Conservation (phyloP, 1,140 invertebrate genomes). For the Tenebrio molitor region DNA sequence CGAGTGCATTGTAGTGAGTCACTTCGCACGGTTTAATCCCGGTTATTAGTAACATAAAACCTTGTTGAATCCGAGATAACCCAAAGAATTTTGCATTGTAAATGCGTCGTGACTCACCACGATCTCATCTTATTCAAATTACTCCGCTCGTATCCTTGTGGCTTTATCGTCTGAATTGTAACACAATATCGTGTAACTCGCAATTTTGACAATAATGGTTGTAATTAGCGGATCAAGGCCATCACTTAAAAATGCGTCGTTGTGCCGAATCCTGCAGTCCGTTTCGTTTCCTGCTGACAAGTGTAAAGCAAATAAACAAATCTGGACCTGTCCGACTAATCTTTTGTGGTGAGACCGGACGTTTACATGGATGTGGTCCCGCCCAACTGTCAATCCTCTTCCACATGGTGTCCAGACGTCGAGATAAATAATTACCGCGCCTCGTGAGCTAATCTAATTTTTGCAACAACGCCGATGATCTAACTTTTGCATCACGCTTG, state of each 20-base stretch:
- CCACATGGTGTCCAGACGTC: slow-evolving; percentile 13
- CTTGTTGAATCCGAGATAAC: slow-evolving; percentile 20
- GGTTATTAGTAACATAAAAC: slow-evolving; percentile 30
- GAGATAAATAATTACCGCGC: neutral
- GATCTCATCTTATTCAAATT: slow-evolving; percentile 34
- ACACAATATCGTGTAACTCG: neutral
- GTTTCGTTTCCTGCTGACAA: neutral
- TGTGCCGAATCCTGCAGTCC: neutral
- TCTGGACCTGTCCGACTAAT: slow-evolving; percentile 16
- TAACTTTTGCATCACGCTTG: slow-evolving; percentile 22
- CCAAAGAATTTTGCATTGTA: slow-evolving; percentile 29
- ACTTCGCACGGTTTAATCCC: slow-evolving; percentile 7
- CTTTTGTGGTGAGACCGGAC: slow-evolving; percentile 35
- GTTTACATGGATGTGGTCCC: slow-evolving; percentile 20
- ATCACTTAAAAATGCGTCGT: slow-evolving; percentile 12
- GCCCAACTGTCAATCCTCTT: slow-evolving; percentile 21
- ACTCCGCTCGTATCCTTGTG: slow-evolving; percentile 21
- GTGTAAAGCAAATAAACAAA: slow-evolving; percentile 23
- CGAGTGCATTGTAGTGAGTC: slow-evolving; percentile 10
- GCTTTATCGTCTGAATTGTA: neutral
- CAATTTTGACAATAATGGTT: slow-evolving; percentile 8
- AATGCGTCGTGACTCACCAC: slow-evolving; percentile 15
- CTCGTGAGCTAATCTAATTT: neutral
- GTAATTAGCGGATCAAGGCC: slow-evolving; percentile 24
- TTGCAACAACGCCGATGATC: slow-evolving; percentile 1